Evolutionary conservation across 1,140 invertebrate species (phyloP).

Genomic region (Charaxes varanes): DNA sequence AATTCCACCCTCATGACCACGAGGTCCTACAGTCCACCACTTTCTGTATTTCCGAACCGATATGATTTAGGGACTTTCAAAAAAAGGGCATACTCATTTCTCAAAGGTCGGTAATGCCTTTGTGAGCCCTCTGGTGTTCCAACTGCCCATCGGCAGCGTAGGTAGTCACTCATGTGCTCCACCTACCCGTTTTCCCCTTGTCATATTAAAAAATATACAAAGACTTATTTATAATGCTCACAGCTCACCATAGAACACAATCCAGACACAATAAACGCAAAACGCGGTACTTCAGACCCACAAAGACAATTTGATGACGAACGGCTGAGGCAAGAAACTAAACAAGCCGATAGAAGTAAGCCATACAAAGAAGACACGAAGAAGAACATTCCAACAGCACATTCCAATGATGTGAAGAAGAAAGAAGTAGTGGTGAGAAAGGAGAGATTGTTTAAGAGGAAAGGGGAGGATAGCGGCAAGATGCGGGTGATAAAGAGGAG

Average conservation of each 20-base stretch:
- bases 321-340: constrained; percentile 21
- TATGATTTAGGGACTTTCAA: too few relatives aligned
- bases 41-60: too few relatives aligned
- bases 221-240: constrained; percentile 18
- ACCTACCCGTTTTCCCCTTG: too few relatives aligned
- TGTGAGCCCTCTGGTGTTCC: too few relatives aligned
- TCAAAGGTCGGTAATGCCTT: too few relatives aligned
- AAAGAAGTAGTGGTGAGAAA: constrained; percentile 65
- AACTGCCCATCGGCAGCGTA: too few relatives aligned
- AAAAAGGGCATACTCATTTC: too few relatives aligned
- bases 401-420: constrained; percentile 22
- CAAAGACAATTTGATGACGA: constrained; percentile 1
- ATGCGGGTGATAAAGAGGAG: constrained; percentile 63
- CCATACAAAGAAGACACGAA: constrained; percentile 26
- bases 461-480: constrained; percentile 77
- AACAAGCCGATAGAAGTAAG: constrained; percentile 28
- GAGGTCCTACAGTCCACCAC: too few relatives aligned
- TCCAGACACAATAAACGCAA: constrained; percentile 75
- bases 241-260: constrained; percentile 92
- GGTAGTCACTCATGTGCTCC: too few relatives aligned
- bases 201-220: too few relatives aligned
- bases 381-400: constrained; percentile 27
- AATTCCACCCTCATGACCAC: too few relatives aligned
- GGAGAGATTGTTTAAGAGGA: constrained; percentile 81
- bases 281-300: constrained; percentile 20